Evolutionary conservation across 2,113 vertebrate genomes (phyloP).

Genomic region (Trogon surrucura): DNA sequence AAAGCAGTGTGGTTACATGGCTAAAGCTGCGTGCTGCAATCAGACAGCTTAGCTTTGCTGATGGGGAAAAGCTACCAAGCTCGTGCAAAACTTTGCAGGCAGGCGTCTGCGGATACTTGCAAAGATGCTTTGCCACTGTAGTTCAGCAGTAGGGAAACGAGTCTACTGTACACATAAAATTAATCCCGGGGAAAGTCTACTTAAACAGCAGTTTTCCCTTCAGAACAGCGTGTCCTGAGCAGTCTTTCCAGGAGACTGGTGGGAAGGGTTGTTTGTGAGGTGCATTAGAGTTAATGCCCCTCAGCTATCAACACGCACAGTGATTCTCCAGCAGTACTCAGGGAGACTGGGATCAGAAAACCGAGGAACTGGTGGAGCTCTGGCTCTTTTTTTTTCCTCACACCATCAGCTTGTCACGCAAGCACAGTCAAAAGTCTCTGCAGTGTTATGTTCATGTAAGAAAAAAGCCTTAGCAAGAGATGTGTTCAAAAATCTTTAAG

Average conservation of each 20-base stretch:
- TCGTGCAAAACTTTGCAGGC: conserved; percentile 29
- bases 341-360: background rate
- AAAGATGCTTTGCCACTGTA: background rate
- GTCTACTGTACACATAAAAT: background rate
- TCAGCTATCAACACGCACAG: background rate
- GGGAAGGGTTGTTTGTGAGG: background rate
- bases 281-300: background rate
- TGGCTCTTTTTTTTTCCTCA: background rate
- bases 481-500: background rate
- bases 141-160: background rate
- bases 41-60: conserved; percentile 15
- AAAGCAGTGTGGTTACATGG: background rate
- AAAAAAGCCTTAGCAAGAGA: background rate
- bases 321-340: background rate
- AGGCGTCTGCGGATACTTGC: background rate
- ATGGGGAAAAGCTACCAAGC: background rate
- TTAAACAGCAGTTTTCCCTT: background rate
- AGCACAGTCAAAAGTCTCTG: background rate
- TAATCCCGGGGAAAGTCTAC: background rate
- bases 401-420: background rate
- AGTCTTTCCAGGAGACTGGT: background rate
- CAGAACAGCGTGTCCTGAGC: background rate
- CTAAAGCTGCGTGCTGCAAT: background rate
- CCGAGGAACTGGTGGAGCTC: background rate
- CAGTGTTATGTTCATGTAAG: background rate